Conservation (phyloP, 2,888 invertebrate genomes). For the Polymixis flavicincta region DNA sequence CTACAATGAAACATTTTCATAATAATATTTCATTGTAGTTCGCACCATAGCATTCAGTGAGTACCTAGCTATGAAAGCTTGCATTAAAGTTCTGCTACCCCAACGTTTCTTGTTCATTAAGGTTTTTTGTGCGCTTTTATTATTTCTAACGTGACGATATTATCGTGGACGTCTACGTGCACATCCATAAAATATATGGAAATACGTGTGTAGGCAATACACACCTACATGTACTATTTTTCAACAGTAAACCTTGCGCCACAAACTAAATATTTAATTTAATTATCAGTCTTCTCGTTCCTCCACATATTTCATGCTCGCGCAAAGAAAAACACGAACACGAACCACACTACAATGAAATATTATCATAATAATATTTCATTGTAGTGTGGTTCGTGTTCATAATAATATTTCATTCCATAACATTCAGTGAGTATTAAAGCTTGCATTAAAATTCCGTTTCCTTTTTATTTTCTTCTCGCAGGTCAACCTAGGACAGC, state of each 20-base stretch:
- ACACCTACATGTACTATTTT: not conserved
- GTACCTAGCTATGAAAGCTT: conserved; percentile 26
- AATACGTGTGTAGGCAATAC: no score
- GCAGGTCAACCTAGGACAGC: no score
- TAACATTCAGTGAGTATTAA: conserved; percentile 37
- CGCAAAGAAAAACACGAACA: conserved; percentile 21
- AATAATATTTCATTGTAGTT: no score
- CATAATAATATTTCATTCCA: not conserved
- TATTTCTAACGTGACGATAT: no score
- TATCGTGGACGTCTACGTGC: no score
- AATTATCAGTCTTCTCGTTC: conserved; percentile 11
- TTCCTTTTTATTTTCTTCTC: not conserved
- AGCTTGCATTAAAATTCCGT: conserved; percentile 48
- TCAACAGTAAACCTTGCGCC: not conserved
- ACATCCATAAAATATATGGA: no score
- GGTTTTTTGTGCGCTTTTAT: no score
- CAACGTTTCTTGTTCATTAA: no score
- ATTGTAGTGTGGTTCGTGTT: not conserved
- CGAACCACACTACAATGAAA: conserved; percentile 36
- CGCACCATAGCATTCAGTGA: conserved; percentile 24
- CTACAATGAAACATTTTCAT: conserved; percentile 48
- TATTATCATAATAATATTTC: conserved; percentile 23
- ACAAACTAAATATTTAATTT: conserved; percentile 21
- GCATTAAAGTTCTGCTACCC: conserved; percentile 41
- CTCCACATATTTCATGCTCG: conserved; percentile 24